A percentile compares a stretch with the other conserved stretches of the same genome.
Conservation (phyloP, 2,113 vertebrate species). For the Phainopepla nitens region DNA sequence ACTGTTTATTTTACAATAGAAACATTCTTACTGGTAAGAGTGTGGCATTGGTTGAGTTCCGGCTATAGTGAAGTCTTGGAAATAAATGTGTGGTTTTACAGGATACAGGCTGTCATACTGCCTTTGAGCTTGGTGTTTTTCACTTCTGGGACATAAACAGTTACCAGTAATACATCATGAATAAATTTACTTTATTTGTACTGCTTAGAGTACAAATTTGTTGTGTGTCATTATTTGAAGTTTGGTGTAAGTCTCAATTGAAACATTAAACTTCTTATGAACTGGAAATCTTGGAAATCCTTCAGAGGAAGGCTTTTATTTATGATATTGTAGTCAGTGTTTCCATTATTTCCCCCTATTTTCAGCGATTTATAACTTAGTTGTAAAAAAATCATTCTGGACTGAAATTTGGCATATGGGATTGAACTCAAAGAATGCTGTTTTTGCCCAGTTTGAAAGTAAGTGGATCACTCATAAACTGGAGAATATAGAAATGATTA, state of each 20-base stretch:
- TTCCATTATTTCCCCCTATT: slow-evolving; percentile 58
- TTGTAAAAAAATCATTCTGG: slow-evolving; percentile 55
- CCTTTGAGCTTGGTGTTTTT: slow-evolving; percentile 41
- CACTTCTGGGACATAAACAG: slow-evolving; percentile 26
- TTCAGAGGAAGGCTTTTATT: slow-evolving; percentile 67
- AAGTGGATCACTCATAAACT: background rate
- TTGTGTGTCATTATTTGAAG: slow-evolving; percentile 46
- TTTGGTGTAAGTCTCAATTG: slow-evolving; percentile 62
- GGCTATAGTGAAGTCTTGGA: slow-evolving; percentile 3
- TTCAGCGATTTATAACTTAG: slow-evolving; percentile 62
- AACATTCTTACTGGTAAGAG: slow-evolving; percentile 8
- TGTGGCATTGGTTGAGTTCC: background rate
- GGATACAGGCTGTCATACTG: background rate
- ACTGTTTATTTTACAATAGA: slow-evolving; percentile 12
- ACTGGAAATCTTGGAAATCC: slow-evolving; percentile 69
- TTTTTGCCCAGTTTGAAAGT: background rate
- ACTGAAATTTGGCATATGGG: slow-evolving; percentile 18
- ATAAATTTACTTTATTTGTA: slow-evolving; percentile 55
- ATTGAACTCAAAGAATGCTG: background rate
- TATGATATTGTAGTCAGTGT: slow-evolving; percentile 62
- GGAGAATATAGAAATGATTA: background rate
- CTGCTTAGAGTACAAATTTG: slow-evolving; percentile 39
- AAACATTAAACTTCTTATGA: slow-evolving; percentile 73
- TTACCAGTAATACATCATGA: slow-evolving; percentile 1
- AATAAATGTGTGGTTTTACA: slow-evolving; percentile 23